A percentile compares a stretch with the other conserved stretches of the same genome.
phyloP scores from a whole-genome alignment of 2,113 vertebrate genomes.

The Fulmarus glacialis region DNA sequence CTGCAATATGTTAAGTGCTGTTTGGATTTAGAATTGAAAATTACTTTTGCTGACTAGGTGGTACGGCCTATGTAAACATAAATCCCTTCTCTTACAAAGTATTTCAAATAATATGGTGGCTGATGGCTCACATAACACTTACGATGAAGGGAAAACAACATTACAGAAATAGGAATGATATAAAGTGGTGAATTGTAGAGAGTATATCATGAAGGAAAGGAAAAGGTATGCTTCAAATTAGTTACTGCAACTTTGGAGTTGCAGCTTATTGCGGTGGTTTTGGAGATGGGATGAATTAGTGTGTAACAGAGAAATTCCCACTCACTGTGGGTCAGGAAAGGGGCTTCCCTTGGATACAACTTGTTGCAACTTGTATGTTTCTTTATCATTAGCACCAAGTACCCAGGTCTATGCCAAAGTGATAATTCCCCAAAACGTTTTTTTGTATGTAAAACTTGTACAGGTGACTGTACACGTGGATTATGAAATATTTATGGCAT shows the following conservation, averaged over 20 bases:
- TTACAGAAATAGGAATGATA: background rate
- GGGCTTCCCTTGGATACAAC: background rate
- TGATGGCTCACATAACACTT: background rate
- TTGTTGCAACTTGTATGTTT: background rate
- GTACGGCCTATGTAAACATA: background rate
- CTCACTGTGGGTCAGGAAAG: background rate
- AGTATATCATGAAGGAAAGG: background rate
- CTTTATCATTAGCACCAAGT: background rate
- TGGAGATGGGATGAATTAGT: background rate
- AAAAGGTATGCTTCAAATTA: background rate
- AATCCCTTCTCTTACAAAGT: background rate
- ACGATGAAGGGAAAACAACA: background rate
- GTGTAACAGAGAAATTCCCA: background rate
- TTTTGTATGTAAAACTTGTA: background rate
- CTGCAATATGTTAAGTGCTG: background rate
- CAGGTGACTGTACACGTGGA: background rate
- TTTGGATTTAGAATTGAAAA: background rate
- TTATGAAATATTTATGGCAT: background rate
- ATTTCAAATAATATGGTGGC: background rate
- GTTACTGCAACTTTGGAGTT: background rate
- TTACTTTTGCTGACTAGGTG: background rate
- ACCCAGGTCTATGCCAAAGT: background rate
- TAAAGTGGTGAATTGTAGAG: background rate
- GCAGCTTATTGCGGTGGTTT: background rate
- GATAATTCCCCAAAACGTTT: rapidly evolving